These are phyloP conservation scores for Galaxias olidus DNA, from an alignment of 2,797 vertebrate genomes.

Conservation along the genomic window DNA sequence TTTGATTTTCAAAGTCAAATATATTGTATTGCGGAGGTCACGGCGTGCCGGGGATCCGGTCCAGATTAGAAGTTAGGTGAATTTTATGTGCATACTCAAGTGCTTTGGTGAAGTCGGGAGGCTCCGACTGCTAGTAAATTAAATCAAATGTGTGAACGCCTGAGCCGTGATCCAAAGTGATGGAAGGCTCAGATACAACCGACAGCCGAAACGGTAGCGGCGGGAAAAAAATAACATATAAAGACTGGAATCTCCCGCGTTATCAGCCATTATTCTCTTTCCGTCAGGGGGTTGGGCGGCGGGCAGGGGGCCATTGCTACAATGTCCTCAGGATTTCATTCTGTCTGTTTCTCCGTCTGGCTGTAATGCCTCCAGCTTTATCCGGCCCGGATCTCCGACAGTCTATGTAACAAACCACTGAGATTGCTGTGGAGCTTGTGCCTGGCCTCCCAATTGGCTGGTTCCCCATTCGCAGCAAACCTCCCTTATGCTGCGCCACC, in stretches of 20 bases:
- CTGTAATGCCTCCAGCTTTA: constrained; percentile 43
- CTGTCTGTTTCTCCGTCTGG: constrained; percentile 48
- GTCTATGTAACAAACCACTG: constrained; percentile 33
- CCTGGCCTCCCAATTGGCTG: constrained; percentile 39
- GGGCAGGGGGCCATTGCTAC: constrained; percentile 15
- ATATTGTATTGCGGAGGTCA: constrained; percentile 61
- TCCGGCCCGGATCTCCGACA: constrained; percentile 44
- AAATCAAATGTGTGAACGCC: constrained; percentile 33
- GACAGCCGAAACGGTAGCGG: background rate
- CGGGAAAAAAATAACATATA: constrained; percentile 13
- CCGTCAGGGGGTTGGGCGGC: constrained; percentile 17
- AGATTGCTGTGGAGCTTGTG: constrained; percentile 43
- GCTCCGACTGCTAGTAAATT: constrained; percentile 25
- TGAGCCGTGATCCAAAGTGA: constrained; percentile 31
- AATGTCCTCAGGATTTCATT: constrained; percentile 42
- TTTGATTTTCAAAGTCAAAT: constrained; percentile 65
- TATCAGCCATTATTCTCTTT: constrained; percentile 17
- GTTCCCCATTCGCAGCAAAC: constrained; percentile 16
- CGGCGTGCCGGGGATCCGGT: constrained; percentile 29
- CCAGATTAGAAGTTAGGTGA: constrained; percentile 45
- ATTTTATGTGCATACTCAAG: constrained; percentile 36
- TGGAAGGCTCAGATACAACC: constrained; percentile 30
- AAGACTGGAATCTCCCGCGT: constrained; percentile 18
- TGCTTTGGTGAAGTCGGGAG: constrained; percentile 23
- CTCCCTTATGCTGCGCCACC: background rate